phyloP scores from a whole-genome alignment of 2,888 invertebrate genomes.

The Pantelozetes paolii region DNA sequence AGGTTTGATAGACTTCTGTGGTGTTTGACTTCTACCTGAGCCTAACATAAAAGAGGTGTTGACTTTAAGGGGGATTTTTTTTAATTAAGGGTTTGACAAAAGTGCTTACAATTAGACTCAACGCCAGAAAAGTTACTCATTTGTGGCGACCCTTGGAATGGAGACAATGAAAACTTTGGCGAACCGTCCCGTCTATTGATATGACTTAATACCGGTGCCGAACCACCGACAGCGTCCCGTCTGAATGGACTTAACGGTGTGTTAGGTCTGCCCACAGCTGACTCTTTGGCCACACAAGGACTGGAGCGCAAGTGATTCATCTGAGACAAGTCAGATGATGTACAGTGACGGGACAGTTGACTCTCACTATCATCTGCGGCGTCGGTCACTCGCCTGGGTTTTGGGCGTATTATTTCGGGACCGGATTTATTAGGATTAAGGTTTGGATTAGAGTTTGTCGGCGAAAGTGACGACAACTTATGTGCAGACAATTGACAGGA shows the following conservation, averaged over 20 bases:
- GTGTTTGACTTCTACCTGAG: slow-evolving; percentile 15
- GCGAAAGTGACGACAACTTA: too few relatives aligned
- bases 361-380: too few relatives aligned
- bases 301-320: not conserved
- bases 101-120: not conserved
- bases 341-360: slow-evolving; percentile 4
- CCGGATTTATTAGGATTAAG: too few relatives aligned
- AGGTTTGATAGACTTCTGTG: not conserved
- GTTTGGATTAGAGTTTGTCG: too few relatives aligned
- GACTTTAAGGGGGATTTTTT: too few relatives aligned
- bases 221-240: not conserved
- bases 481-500: too few relatives aligned
- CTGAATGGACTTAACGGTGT: slow-evolving; percentile 11
- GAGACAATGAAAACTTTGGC: slow-evolving; percentile 6
- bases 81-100: too few relatives aligned
- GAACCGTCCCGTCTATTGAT: not conserved
- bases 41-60: not conserved
- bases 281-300: not conserved
- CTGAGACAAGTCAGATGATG: not conserved
- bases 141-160: not conserved
- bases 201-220: not conserved
- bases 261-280: not conserved
- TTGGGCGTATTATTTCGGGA: too few relatives aligned
- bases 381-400: too few relatives aligned
- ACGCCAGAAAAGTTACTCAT: not conserved